Base-by-base conservation (phyloP, 2,888 invertebrate genomes). In the Aricia artaxerxes region DNA sequence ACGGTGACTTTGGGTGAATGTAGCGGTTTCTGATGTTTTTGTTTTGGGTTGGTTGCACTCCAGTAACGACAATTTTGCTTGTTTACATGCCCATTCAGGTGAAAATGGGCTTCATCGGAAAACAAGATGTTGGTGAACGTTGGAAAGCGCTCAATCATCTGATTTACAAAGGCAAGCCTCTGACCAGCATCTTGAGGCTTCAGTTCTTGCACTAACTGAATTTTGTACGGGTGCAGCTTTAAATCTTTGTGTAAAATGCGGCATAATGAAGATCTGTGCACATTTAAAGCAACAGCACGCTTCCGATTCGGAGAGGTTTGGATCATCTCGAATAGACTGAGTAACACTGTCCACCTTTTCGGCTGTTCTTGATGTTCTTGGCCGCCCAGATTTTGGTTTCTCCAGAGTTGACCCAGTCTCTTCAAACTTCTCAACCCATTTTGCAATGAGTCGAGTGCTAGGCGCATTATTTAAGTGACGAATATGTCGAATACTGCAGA, bases 11-110 rank as follows among this genome's bases (percentile, higher is more conserved):
- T 82, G 24, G 83, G 82, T 31, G 76, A 80, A 80, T 84, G 82
- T 64, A 82, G 73, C 64, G 82, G 82, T 72, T 81, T 35, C 35
- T 35, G 35, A 35, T 83, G 83, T 73, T 83, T 72, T 35, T 35
- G 38, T 72, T 72, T 72, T 7, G 31, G 57, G 24, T 38, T 83
- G 1, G 38, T 79, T 16, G 78, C 53, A 69, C 79, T 80, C 82
- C 84, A 84, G 64, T 83, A 82, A 49, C 83, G 81, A 72, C 84
- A 83, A 78, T 83, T 83, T 72, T 83, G 82, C 53, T 81, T 82
- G 77, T 80, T 83, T 16, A 84, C 83, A 77, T 83, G 79, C 11
- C 81, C 82, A 75, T 81, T 82, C 53, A 84, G 53, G 61, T 83
- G 82, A 78, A 83, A 83, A 77, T 82, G 82, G 16, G 82, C 80